Percentiles rank a stretch among this genome's conserved stretches.
Evolutionary conservation across 2,888 invertebrate genomes (phyloP).

Genomic region (Dasypolia templi): DNA sequence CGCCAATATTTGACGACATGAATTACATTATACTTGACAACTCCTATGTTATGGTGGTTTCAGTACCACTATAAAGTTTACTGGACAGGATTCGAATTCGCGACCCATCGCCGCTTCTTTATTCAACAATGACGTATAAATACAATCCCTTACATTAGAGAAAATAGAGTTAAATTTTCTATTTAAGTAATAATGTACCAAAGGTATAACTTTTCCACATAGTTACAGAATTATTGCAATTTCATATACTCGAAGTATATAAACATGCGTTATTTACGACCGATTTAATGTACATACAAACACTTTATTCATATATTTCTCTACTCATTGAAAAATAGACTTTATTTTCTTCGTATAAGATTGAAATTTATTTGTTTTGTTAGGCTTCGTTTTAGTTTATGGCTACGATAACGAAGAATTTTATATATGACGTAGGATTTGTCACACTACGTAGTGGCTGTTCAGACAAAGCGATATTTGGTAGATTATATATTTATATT

Average conservation of each 20-base stretch:
- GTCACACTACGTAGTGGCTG: constrained; percentile 39
- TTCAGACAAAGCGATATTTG: constrained; percentile 37
- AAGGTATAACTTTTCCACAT: constrained; percentile 13
- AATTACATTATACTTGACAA: not conserved
- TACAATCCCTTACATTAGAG: not conserved
- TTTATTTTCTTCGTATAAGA: constrained; percentile 53
- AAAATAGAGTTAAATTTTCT: not conserved
- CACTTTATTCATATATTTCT: constrained; percentile 56
- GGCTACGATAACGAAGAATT: constrained; percentile 54
- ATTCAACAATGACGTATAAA: not conserved
- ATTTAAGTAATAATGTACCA: constrained; percentile 3
- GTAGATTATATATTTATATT: not conserved
- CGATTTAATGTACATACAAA: constrained; percentile 43
- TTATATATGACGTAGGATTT: constrained; percentile 57
- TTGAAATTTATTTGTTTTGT: constrained; percentile 49
- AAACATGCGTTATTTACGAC: constrained; percentile 61
- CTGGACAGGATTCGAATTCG: not conserved
- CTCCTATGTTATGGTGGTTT: not conserved
- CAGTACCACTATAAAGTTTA: not conserved
- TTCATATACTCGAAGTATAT: constrained; percentile 22
- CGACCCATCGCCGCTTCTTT: not conserved
- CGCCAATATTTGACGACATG: not conserved
- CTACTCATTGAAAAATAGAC: constrained; percentile 75
- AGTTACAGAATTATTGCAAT: constrained; percentile 23
- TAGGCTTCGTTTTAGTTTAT: constrained; percentile 54